Evolutionary conservation across 2,797 vertebrate species (phyloP), one percentile per base, ranked within the genome.

Genomic region (Leucoraja ocellata): DNA sequence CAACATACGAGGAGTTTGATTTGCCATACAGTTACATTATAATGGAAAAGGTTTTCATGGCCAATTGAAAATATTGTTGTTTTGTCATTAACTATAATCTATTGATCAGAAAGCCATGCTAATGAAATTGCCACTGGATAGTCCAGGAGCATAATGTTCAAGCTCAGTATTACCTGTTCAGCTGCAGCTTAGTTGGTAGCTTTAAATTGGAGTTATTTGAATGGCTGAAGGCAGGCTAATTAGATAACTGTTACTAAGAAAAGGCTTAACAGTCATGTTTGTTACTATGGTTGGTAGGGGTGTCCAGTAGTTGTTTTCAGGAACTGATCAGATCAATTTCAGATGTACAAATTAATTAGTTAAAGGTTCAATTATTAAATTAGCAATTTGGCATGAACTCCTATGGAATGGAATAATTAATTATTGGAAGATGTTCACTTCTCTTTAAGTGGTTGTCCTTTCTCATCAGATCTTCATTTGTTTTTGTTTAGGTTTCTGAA

Each of bases 401-500:
- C 4, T n/a, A 8, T 5, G 16, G 83, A 13, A 88, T 88, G 61
- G 61, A 88, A 28, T 88, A 11, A 65, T 32, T 88, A n/a, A 63
- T 63, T 32, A 16, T 63, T n/a, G 6, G 16, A 68, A 88, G 6
- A 68, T 88, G 61, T 68, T 88, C 7, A 32, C 5, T 65, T 88
- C 14, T 65, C n/a, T 68, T 68, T 68, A 65, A 36, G 18, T 68
- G 63, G 8, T 88, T 88, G 14, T 11, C 16, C n/a, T 32, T 36
- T 68, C 13, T 68, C n/a, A 18, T 88, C 63, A 88, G 7, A 68
- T 32, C 32, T 88, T 21, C 11, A 32, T 81, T 74, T 79, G 77
- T 61, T 80, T 68, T 92, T 63, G 91, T 76, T 78, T 78, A 93
- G 93, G 93, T 61, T 93, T 91, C 36, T 91, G 32, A 78, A 79